Conservation (phyloP, 2,113 vertebrate genomes). For the Plectropomus leopardus region DNA sequence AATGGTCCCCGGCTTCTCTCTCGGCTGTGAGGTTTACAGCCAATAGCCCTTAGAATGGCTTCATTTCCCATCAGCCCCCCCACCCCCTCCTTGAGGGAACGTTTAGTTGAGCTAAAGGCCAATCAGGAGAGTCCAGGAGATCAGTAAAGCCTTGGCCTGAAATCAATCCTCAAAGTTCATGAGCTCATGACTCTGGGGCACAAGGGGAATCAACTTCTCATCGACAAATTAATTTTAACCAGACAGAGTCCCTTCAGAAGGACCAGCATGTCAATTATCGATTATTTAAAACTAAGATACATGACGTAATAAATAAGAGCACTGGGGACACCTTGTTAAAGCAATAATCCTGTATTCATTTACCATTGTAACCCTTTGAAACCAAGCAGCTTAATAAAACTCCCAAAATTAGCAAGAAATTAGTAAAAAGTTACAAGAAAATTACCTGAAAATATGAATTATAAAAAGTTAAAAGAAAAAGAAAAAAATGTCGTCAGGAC, state of each 20-base stretch:
- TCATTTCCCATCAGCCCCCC: slow-evolving; percentile 62
- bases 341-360: not conserved
- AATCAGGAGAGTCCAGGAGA: slow-evolving; percentile 62
- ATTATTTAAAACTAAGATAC: slow-evolving; percentile 1
- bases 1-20: slow-evolving; percentile 46
- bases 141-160: slow-evolving; percentile 52
- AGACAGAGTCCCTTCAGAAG: not conserved
- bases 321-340: not conserved
- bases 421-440: no score
- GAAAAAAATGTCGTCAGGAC: no score
- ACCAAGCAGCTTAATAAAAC: no score
- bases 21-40: slow-evolving; percentile 46
- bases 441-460: no score
- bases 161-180: slow-evolving; percentile 68
- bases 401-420: no score
- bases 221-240: slow-evolving; percentile 38
- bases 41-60: slow-evolving; percentile 66
- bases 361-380: no score
- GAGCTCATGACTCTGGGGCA: slow-evolving; percentile 44
- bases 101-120: slow-evolving; percentile 63
- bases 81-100: slow-evolving; percentile 34
- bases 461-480: no score
- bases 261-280: not conserved
- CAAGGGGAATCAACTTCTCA: slow-evolving; percentile 35
- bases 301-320: not conserved